Evolutionary conservation across 2,888 invertebrate species (phyloP), one percentile per base, ranked within the genome.

Genomic region (Spodoptera picta): DNA sequence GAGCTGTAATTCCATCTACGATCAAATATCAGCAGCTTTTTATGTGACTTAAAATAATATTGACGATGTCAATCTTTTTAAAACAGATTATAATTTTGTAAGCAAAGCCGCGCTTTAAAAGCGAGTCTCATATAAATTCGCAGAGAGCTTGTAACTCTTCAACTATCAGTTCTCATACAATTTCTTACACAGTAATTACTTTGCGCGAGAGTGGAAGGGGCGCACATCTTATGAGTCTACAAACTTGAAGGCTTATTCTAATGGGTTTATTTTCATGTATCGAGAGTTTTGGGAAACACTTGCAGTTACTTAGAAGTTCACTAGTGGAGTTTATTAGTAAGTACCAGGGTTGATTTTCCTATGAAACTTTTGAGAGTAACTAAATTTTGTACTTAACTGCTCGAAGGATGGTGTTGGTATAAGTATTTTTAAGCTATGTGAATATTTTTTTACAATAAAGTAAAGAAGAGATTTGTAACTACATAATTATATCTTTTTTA

Each of bases 111-210:
- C 36, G 36, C 2, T 36, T 36, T 36, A 36, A 36, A 36, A 36
- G 14, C 2, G 7, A 36, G 36, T 36, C 55, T 60, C 69, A 52
- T 43, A 68, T 61, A 79, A 75, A 76, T 61, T 79, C 47, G 54
- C 60, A 71, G 74, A 74, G 71, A 71, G 65, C 71, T 65, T 66
- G 62, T 52, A 58, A 60, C 70, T 60, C 63, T 60, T 64, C 55
- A 67, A 75, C 60, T 71, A 69, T 65, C 60, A 65, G 62, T 66
- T 51, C 44, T 46, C 55, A 66, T 66, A 65, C 57, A 73, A 75
- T 69, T 77, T 75, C 73, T 65, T 71, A 75, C 66, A 77, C 62
- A 19, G 11, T 77, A 77, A 77, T 75, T 77, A 76, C 74, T 77
- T 63, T 55, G 62, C 45, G 73, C 57, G 60, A 58, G 71, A 66